Conservation (phyloP, 1,140 invertebrate genomes). For the Drosophila hydei region DNA sequence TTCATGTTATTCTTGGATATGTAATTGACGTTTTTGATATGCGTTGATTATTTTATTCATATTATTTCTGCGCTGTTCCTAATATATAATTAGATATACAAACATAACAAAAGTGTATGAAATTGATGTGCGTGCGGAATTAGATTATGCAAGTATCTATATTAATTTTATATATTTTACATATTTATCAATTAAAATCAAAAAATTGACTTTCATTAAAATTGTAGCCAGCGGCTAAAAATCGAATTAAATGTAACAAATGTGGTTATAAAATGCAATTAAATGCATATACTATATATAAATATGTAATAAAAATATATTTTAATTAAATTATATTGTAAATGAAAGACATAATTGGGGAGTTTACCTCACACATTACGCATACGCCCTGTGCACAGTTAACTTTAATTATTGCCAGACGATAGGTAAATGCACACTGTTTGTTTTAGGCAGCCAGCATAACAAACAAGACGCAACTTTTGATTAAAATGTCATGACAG, state of each 20-base stretch:
- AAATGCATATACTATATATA: neutral
- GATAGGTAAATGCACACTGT: conserved; percentile 5
- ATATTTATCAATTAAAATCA: too few relatives aligned
- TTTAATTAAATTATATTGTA: neutral
- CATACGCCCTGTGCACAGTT: conserved; percentile 32
- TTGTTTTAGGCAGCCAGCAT: conserved; percentile 49
- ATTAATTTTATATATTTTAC: too few relatives aligned
- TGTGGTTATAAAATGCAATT: conserved; percentile 5
- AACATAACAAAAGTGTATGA: too few relatives aligned
- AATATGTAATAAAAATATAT: neutral
- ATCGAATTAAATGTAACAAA: conserved; percentile 22
- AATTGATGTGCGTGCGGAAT: too few relatives aligned
- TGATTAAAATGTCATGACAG: conserved; percentile 71
- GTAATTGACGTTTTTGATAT: too few relatives aligned
- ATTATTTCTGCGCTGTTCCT: too few relatives aligned
- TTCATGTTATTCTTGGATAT: too few relatives aligned
- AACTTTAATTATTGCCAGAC: conserved; percentile 8
- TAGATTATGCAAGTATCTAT: too few relatives aligned
- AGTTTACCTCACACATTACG: conserved; percentile 22
- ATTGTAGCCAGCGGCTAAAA: neutral
- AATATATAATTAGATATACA: too few relatives aligned
- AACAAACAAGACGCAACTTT: conserved; percentile 57
- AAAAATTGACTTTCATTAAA: neutral
- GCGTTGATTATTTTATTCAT: too few relatives aligned
- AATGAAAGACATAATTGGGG: neutral